phyloP scores from a whole-genome alignment of 1,140 invertebrate species.

The Lordiphosa stackelbergi region DNA sequence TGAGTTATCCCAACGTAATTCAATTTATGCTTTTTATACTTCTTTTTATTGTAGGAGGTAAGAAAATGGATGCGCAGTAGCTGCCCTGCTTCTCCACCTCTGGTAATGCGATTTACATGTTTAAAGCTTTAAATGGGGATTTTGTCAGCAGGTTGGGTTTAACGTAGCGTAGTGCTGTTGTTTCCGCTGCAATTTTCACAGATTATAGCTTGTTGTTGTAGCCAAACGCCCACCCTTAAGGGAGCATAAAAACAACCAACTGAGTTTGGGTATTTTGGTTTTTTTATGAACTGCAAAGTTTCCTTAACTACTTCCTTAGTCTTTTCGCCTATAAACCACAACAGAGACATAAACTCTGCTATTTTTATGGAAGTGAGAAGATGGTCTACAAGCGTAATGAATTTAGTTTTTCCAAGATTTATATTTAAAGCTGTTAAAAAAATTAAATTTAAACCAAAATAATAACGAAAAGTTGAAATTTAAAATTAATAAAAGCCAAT shows the following conservation, averaged over 20 bases:
- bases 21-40: constrained; percentile 35
- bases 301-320: constrained; percentile 5
- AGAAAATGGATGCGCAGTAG: too few relatives aligned
- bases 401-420: too few relatives aligned
- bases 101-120: constrained; percentile 32
- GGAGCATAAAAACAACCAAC: constrained; percentile 14
- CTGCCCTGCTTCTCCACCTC: background rate
- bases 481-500: too few relatives aligned
- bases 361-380: constrained; percentile 14
- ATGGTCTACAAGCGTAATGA: too few relatives aligned
- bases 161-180: background rate
- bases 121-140: constrained; percentile 20
- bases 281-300: constrained; percentile 31
- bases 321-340: constrained; percentile 13
- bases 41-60: background rate
- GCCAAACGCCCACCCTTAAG: background rate
- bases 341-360: constrained; percentile 19
- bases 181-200: constrained; percentile 1
- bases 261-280: constrained; percentile 2
- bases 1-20: constrained; percentile 44
- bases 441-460: too few relatives aligned
- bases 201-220: constrained; percentile 1
- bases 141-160: constrained; percentile 15
- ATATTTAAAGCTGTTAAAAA: too few relatives aligned
- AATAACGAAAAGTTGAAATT: too few relatives aligned